Evolutionary conservation across 1,140 invertebrate genomes (phyloP), one percentile per base, ranked within the genome.

Genomic region (Maniola jurtina): DNA sequence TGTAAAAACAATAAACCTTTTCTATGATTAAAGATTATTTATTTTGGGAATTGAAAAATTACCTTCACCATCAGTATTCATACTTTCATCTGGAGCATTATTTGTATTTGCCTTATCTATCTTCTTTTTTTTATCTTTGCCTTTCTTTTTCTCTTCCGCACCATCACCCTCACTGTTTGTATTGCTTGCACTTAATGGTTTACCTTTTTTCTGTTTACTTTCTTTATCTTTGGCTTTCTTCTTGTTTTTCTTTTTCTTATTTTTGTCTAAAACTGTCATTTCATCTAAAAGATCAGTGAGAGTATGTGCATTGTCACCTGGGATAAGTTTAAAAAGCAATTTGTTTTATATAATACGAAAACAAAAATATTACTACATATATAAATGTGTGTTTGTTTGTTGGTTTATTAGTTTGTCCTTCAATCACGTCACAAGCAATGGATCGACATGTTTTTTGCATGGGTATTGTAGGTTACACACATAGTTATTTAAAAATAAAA

Each of bases 221-320:
- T 73, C 40, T 65, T 70, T 66, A 64, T 45, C 70, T 47, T 77
- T 77, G n/a, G 52, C 15, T 70, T 65, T 61, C 67, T 59, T 70
- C 71, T 75, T 79, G 9, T 68, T 62, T 57, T 80, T 83, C 35
- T 80, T 87, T 38, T 76, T 76, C 60, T 84, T 84, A 42, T 76
- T 73, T 65, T 81, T 89, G 47, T 88, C 86, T 33, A 75, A 77
- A 14, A 89, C 83, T 14, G 75, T 68, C 84, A 90, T 88, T 76
- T 86, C 80, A 63, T 88, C 84, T 7, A 90, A 66, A 6, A 90
- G 54, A 56, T 78, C 80, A 25, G 79, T 79, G 9, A 89, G 42
- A 70, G 82, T 86, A 15, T 88, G 80, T 50, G 86, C 61, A 71
- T 85, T 89, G 57, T 87, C 82, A 10, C 84, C 86, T 60, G 13